phyloP scores from a whole-genome alignment of 2,888 invertebrate species.

The Lacanobia oleracea region DNA sequence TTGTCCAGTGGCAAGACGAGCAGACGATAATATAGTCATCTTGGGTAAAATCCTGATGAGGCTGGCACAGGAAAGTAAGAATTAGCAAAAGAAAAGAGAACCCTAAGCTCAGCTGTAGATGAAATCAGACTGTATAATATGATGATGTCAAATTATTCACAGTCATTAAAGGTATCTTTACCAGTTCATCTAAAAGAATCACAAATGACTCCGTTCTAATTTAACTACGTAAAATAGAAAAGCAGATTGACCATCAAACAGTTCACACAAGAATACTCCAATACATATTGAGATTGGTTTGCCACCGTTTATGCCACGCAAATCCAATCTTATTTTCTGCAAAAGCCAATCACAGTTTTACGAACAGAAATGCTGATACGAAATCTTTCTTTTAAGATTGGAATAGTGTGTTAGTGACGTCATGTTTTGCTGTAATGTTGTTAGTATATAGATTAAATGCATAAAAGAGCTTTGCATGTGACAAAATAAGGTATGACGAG shows the following conservation, averaged over 20 bases:
- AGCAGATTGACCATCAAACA: slow-evolving; percentile 24
- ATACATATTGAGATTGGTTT: slow-evolving; percentile 35
- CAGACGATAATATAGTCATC: too few species aligned
- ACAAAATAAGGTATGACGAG: too few species aligned
- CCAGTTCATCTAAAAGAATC: neutral
- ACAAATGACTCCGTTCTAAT: slow-evolving; percentile 1
- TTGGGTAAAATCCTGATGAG: too few species aligned
- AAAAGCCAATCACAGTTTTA: slow-evolving; percentile 34
- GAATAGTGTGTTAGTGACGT: neutral
- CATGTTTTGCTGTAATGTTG: neutral
- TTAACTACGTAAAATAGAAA: neutral
- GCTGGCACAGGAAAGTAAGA: too few species aligned
- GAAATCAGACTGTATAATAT: too few species aligned
- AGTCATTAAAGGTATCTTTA: too few species aligned
- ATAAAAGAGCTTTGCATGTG: too few species aligned
- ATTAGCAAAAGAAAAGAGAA: too few species aligned
- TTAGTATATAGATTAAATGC: neutral
- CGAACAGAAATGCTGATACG: neutral
- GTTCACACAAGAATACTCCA: slow-evolving; percentile 34
- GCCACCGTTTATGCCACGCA: slow-evolving; percentile 24
- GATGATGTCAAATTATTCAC: too few species aligned
- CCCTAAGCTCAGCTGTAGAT: too few species aligned
- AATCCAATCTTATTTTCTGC: slow-evolving; percentile 50
- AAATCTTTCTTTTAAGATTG: slow-evolving; percentile 5
- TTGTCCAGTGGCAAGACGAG: too few species aligned